phyloP scores from a whole-genome alignment of 2,797 vertebrate genomes.

The Scolopax bukidnonensis region DNA sequence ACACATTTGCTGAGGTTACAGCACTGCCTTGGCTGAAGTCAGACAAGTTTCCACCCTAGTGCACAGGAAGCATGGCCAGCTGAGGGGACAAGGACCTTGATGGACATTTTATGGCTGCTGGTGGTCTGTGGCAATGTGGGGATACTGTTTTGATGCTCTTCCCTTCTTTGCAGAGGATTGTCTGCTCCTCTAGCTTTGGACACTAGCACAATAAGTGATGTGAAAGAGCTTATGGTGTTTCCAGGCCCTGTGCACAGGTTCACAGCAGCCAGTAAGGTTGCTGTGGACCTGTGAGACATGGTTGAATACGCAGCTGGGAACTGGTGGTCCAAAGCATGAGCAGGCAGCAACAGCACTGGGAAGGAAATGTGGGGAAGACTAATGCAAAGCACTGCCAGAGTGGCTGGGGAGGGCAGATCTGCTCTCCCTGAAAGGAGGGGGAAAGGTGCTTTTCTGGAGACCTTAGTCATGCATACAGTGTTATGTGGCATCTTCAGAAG shows the following conservation, averaged over 20 bases:
- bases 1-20: background rate
- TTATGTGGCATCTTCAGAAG: background rate
- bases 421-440: background rate
- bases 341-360: rapidly evolving
- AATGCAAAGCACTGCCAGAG: rapidly evolving
- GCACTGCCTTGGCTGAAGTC: background rate
- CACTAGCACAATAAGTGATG: rapidly evolving
- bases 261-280: background rate
- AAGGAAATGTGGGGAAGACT: background rate
- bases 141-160: background rate
- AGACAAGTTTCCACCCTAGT: background rate
- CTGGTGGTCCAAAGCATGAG: rapidly evolving
- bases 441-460: background rate
- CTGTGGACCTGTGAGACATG: background rate
- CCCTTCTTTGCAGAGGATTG: background rate
- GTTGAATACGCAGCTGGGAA: background rate
- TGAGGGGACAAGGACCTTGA: background rate
- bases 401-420: background rate
- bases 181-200: background rate
- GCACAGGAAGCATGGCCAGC: rapidly evolving
- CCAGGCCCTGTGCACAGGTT: background rate
- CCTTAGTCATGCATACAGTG: background rate
- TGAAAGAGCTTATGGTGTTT: background rate
- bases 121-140: background rate
- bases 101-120: background rate